These are phyloP conservation scores for Drosophila trichaetosa DNA, from an alignment of 2,888 invertebrate genomes.

Conservation along the genomic window DNA sequence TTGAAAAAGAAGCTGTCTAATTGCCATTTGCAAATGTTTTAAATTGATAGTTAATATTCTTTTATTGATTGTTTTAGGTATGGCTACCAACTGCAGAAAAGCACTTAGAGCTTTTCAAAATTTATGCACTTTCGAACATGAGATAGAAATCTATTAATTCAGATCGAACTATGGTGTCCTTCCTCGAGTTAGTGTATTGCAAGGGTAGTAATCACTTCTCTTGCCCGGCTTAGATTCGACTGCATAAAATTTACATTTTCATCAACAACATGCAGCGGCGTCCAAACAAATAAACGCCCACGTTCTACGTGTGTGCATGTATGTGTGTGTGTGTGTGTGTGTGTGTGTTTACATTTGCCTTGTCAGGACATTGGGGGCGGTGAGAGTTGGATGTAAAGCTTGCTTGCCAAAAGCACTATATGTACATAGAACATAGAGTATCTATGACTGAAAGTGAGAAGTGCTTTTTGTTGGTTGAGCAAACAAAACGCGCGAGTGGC, in stretches of 20 bases:
- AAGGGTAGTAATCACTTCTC: conserved; percentile 46
- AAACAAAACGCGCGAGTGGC: conserved; percentile 73
- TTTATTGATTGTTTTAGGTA: background rate
- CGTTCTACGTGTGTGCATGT: conserved; percentile 1
- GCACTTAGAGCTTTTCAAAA: background rate
- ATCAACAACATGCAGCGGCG: conserved; percentile 61
- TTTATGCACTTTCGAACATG: conserved; percentile 15
- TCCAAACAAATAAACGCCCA: conserved; percentile 54
- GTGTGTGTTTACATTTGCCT: conserved; percentile 43
- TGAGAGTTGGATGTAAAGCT: background rate
- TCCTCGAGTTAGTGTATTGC: conserved; percentile 27
- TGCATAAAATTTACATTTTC: conserved; percentile 80
- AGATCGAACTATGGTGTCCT: conserved; percentile 8
- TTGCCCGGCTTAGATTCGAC: conserved; percentile 37
- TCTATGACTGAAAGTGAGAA: conserved; percentile 73
- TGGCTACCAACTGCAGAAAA: background rate
- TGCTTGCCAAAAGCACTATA: conserved; percentile 38
- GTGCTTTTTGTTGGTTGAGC: conserved; percentile 69
- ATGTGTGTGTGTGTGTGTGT: background rate
- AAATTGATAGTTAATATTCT: background rate
- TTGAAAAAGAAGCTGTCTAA: background rate
- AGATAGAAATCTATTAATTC: conserved; percentile 26
- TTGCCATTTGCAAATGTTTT: background rate
- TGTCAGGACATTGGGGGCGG: conserved; percentile 22
- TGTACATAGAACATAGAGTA: conserved; percentile 47